Base-by-base conservation (phyloP, 2,797 vertebrate genomes). In the Furcifer pardalis region DNA sequence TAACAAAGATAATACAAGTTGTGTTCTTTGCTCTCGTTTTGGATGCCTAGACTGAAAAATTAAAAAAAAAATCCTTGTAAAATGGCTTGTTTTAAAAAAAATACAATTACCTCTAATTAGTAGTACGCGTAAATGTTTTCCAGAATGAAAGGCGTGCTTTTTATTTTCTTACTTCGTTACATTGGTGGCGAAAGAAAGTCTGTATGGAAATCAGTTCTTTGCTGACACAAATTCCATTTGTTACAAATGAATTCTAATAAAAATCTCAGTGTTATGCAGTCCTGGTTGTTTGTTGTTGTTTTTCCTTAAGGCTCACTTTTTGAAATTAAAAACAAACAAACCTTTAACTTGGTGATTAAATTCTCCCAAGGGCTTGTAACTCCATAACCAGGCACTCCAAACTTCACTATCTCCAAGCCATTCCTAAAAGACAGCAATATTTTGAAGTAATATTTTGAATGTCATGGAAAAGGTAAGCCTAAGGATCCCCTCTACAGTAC, bases 181-280 rank as follows among this genome's bases (percentile, higher is more conserved):
- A 98, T 98, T 98, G 98, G 98, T 99, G 98, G 97, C 97, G 96
- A 98, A 98, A 98, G 97, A 97, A 92, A 96, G 97, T 99, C 97
- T 98, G 98, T 99, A 98, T 97, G 97, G 97, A 98, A 98, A 98
- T 97, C 98, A 97, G 97, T 98, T 98, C 97, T 98, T 98, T 99
- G 97, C 98, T 99, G 98, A 99, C 98, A 98, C 97, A 97, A 98
- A 98, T 98, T 99, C 98, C 98, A 98, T 99, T 99, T 99, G 98
- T 99, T 99, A 99, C 98, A 99, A 98, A 99, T 99, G 97, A 99
- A 99, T 99, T 99, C 98, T 99, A 99, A 99, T 99, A 99, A 99
- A 98, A 99, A 99, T 97, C 97, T 99, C 98, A 98, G 98, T 99
- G 98, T 99, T 98, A 99, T 98, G 98, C 97, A 98, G 91, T 94